Evolutionary conservation across 2,888 invertebrate species (phyloP).

Genomic region (Himalopsyche japonica): DNA sequence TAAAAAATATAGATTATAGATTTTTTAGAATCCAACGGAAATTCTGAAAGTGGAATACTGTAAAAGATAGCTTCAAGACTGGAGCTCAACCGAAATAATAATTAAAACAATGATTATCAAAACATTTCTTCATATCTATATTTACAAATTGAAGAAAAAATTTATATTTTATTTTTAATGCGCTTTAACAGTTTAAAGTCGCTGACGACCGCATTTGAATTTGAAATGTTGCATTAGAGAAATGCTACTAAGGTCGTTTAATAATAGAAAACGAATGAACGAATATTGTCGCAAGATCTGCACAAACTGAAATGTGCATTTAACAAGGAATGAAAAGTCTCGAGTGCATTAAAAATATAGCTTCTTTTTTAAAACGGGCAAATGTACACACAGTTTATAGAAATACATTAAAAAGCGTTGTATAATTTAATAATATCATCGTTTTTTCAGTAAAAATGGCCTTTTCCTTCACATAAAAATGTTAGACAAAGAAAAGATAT

Average conservation of each 20-base stretch:
- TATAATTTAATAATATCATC: background rate
- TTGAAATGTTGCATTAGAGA: constrained; percentile 21
- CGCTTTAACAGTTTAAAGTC: constrained; percentile 1
- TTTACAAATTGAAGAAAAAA: background rate
- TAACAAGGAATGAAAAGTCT: background rate
- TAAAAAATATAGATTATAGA: no score
- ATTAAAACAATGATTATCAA: no score
- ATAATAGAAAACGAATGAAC: background rate
- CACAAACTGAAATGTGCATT: background rate
- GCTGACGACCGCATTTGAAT: constrained; percentile 15
- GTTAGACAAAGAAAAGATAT: no score
- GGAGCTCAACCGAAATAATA: no score
- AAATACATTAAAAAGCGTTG: background rate
- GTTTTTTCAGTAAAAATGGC: no score
- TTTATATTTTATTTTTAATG: background rate
- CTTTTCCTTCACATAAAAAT: no score
- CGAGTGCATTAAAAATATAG: background rate
- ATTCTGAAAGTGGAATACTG: no score
- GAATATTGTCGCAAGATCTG: background rate
- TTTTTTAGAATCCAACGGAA: no score
- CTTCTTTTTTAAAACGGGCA: background rate
- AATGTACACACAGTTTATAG: background rate
- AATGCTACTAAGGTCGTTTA: background rate
- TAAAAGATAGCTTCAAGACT: no score
- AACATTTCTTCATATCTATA: no score